Percentiles rank a stretch among this genome's conserved stretches.
phyloP scores from a whole-genome alignment of 2,113 vertebrate species.

The Corydoras maculifer region DNA sequence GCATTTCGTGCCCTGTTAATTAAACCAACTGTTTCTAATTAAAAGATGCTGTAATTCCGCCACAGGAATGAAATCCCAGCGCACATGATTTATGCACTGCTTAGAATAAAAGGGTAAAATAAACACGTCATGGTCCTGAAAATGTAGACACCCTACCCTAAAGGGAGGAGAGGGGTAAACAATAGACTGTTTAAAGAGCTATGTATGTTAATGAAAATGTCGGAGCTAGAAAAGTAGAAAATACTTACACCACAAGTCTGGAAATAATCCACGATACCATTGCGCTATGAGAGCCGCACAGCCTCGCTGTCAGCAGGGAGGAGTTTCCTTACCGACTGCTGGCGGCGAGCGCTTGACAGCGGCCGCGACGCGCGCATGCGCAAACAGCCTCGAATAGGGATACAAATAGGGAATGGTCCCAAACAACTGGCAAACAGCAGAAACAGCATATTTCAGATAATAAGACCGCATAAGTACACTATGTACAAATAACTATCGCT shows the following conservation, averaged over 20 bases:
- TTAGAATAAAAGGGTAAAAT: conserved; percentile 28
- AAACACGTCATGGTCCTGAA: conserved; percentile 28
- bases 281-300: conserved; percentile 66
- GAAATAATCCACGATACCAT: conserved; percentile 99
- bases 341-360: conserved; percentile 63
- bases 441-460: too few relatives aligned
- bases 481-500: too few relatives aligned
- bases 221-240: conserved; percentile 6
- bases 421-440: too few relatives aligned
- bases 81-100: conserved; percentile 15
- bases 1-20: too few relatives aligned
- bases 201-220: neutral
- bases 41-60: neutral
- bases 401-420: too few relatives aligned
- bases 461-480: too few relatives aligned
- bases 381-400: conserved; percentile 9
- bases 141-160: conserved; percentile 19
- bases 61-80: neutral
- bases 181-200: neutral
- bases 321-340: conserved; percentile 54
- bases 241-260: conserved; percentile 96
- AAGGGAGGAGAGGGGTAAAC: neutral
- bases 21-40: too few relatives aligned
- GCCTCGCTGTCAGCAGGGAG: conserved; percentile 64
- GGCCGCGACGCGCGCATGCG: conserved; percentile 51